Evolutionary conservation across 1,140 invertebrate species (phyloP), one percentile per base, ranked within the genome.

Genomic region (Nebria ingens): DNA sequence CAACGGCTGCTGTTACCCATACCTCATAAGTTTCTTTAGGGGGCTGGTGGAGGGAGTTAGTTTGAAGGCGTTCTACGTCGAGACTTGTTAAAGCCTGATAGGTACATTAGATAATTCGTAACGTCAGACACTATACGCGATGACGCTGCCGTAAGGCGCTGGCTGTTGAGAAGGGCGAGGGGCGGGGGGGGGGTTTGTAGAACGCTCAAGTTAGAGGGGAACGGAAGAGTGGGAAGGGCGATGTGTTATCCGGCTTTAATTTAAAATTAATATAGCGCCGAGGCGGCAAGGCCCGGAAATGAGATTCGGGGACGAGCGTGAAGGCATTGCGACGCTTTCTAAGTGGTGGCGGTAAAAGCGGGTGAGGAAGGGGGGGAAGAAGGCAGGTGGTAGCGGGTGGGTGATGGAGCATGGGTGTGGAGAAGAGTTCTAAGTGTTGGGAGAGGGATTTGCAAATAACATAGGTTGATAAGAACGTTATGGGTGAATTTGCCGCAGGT

Each of bases 251-350:
- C 74, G 71, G 70, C 71, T 70, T 77, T 77, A 76, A 77, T 76
- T 77, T 76, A 77, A 76, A 77, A 77, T 76, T 77, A 77, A 77
- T 76, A 76, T 75, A 74, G 73, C 72, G 66, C 75, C n/a, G n/a
- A 77, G 73, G 73, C 74, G 74, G 75, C 73, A 69, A 72, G 65
- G 69, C 61, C 73, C 72, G 74, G 73, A 76, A 76, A 76, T 76
- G 73, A 76, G 73, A 70, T 76, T 75, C 72, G 72, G 73, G 66
- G 64, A 60, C 54, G 59, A 54, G 54, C 57, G 58, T 53, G 29
- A 59, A 55, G 64, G 64, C 63, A 58, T 56, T 60, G 57, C 60
- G 25, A 34, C 25, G 25, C n/a, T n/a, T n/a, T n/a, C n/a, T n/a
- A n/a, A n/a, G n/a, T n/a, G n/a, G n/a, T n/a, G 25, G 25, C 25